Conservation (phyloP, 2,797 vertebrate genomes). For the Aeoliscus strigatus region DNA sequence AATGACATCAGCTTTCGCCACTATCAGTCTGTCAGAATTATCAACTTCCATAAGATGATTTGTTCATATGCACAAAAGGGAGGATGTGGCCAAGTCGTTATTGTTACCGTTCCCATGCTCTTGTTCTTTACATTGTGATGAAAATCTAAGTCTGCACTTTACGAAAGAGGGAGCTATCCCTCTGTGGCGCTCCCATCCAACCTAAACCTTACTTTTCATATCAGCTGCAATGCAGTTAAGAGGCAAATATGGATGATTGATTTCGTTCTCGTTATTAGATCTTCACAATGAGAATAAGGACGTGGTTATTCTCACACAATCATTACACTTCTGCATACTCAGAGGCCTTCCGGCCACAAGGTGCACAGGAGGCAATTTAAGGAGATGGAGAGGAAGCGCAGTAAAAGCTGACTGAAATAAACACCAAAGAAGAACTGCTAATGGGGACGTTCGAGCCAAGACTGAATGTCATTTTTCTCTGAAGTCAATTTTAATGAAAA, state of each 20-base stretch:
- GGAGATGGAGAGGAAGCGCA: slow-evolving; percentile 37
- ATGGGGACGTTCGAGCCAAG: slow-evolving; percentile 25
- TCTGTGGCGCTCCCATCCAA: slow-evolving; percentile 2
- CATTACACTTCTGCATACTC: slow-evolving; percentile 60
- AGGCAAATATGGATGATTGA: slow-evolving; percentile 51
- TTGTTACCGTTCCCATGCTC: slow-evolving; percentile 40
- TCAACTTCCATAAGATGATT: slow-evolving; percentile 25
- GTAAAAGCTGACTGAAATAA: slow-evolving; percentile 49
- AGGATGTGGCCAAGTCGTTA: slow-evolving; percentile 2
- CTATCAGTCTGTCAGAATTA: slow-evolving; percentile 54
- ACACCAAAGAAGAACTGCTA: slow-evolving; percentile 37
- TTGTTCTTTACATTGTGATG: slow-evolving; percentile 16
- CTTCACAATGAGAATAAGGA: slow-evolving; percentile 54
- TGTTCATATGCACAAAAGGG: slow-evolving; percentile 14
- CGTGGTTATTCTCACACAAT: slow-evolving; percentile 50
- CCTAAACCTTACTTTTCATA: slow-evolving; percentile 17
- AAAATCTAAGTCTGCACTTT: slow-evolving; percentile 26
- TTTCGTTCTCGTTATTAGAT: slow-evolving; percentile 55
- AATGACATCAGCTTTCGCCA: slow-evolving; percentile 32
- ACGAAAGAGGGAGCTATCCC: slow-evolving; percentile 11
- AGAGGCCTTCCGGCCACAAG: slow-evolving; percentile 60
- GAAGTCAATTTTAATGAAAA: slow-evolving; percentile 32
- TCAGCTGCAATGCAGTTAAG: slow-evolving; percentile 12
- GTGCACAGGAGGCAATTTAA: slow-evolving; percentile 55
- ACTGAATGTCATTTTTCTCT: slow-evolving; percentile 30